A percentile compares a stretch with the other conserved stretches of the same genome.
These are phyloP conservation scores for Baccha elongata DNA, from an alignment of 2,888 invertebrate species.

Conservation along the genomic window DNA sequence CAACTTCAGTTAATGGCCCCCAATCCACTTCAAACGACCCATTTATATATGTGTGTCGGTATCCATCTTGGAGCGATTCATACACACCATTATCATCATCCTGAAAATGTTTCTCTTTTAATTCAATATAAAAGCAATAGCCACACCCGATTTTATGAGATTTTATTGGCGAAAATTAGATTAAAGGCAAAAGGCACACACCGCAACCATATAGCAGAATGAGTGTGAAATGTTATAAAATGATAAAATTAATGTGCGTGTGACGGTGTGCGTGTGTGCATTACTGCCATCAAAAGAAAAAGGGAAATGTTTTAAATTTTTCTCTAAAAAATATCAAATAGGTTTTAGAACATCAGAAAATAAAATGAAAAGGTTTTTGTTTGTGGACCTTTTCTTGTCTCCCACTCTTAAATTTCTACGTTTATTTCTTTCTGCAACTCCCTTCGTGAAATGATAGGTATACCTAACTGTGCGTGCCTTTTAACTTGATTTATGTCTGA, in stretches of 20 bases:
- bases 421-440: slow-evolving; percentile 14
- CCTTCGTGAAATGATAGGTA: neutral
- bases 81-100: neutral
- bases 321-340: slow-evolving; percentile 33
- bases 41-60: neutral
- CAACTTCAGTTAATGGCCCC: slow-evolving; percentile 25
- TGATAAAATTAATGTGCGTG: slow-evolving; percentile 66
- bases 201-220: slow-evolving; percentile 15
- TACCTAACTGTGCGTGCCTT: slow-evolving; percentile 26
- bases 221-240: slow-evolving; percentile 43
- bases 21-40: slow-evolving; percentile 25
- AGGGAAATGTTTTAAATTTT: slow-evolving; percentile 38
- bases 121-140: slow-evolving; percentile 66
- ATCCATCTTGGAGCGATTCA: slow-evolving; percentile 19
- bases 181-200: slow-evolving; percentile 46
- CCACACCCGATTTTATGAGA: slow-evolving; percentile 66
- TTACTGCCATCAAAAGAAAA: slow-evolving; percentile 57
- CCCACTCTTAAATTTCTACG: slow-evolving; percentile 21
- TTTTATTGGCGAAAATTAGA: slow-evolving; percentile 71
- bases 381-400: slow-evolving; percentile 13
- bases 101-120: slow-evolving; percentile 29
- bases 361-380: slow-evolving; percentile 22
- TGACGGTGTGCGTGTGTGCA: slow-evolving; percentile 14
- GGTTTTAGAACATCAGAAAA: neutral
- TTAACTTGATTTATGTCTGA: slow-evolving; percentile 69